Evolutionary conservation across 2,797 vertebrate genomes (phyloP), one percentile per base, ranked within the genome.

Genomic region (Neosilurus mollespiculum): DNA sequence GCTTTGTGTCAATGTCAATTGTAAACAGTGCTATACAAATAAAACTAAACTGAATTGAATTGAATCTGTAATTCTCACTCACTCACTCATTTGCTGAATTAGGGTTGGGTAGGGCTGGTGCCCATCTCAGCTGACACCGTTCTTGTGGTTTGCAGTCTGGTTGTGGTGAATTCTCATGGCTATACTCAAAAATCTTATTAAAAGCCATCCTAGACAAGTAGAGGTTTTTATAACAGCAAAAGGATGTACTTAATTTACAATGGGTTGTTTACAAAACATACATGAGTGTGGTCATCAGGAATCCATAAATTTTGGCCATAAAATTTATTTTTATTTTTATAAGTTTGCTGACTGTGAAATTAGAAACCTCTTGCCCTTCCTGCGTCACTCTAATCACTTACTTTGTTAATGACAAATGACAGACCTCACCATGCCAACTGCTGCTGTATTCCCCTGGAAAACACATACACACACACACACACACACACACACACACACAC

Each of bases 401-500:
- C 72, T 86, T 87, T 88, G 71, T 81, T 80, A 88, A 87, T 89
- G 82, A 91, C 70, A 86, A 86, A 91, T 62, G 87, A 87, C 85
- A 87, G 81, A 83, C 81, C 84, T 78, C 78, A 56, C 59, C 83
- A 51, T 88, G 73, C 83, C 64, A 83, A 88, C 89, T 87, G 81
- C 86, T 84, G 85, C 85, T 65, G 64, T 90, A 90, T 85, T 75
- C 89, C 89, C 89, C 87, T 3, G n/a, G 87, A 88, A 85, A 84
- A 61, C 82, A 86, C 83, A 81, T 2, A 30, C 30, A 30, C 30
- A 30, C 30, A 30, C 30, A 30, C 30, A 30, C 30, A 30, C 30
- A 30, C 30, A 30, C 30, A 30, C 30, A 30, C 30, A 30, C 30
- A 30, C 30, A 30, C 30, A 30, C 30, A 30, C 30, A 30, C 30